Conservation (phyloP, 35 echinoderm and acorn worm species). For the Lytechinus variegatus region DNA sequence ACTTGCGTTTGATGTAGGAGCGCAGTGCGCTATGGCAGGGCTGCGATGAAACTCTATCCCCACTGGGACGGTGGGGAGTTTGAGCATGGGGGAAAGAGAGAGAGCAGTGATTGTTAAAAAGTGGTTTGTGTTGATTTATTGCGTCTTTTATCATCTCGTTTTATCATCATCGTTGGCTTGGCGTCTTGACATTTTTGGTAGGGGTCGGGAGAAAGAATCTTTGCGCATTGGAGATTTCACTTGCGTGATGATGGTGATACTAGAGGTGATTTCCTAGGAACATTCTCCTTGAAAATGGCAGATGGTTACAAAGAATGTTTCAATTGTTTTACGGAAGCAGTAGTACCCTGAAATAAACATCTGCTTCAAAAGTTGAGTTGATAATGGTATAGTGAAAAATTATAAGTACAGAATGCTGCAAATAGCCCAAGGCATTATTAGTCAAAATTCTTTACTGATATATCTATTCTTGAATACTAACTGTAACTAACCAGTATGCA, state of each 20-base stretch:
- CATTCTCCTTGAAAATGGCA: not conserved
- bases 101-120: not conserved
- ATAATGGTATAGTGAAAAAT: no score
- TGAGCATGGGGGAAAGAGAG: not conserved
- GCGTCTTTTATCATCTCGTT: constrained; percentile 3
- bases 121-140: constrained; percentile 13
- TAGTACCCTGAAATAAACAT: not conserved
- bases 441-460: no score
- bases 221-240: not conserved
- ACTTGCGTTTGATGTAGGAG: not conserved
- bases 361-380: no score
- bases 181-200: not conserved
- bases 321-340: not conserved
- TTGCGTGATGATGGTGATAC: not conserved
- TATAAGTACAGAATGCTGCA: no score
- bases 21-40: not conserved
- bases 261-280: not conserved
- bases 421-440: no score
- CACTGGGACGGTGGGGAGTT: not conserved
- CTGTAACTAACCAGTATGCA: no score
- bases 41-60: no score
- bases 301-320: no score
- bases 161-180: constrained; percentile 17
- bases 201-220: not conserved
- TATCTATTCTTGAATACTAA: no score